These are phyloP conservation scores for Tokudaia muenninki DNA, from an alignment of 2,797 vertebrate genomes.

Conservation along the genomic window DNA sequence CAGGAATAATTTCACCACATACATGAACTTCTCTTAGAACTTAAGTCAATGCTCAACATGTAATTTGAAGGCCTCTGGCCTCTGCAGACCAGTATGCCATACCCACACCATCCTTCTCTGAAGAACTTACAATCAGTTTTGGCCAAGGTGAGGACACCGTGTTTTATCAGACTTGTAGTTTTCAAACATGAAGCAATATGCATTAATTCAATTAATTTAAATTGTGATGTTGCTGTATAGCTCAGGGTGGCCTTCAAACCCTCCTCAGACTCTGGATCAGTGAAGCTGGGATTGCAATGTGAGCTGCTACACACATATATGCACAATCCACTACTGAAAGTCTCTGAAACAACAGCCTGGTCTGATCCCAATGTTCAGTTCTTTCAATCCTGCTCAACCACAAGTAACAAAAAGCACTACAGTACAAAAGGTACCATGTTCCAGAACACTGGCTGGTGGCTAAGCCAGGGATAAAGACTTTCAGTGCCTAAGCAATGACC, in stretches of 20 bases:
- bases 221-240: not conserved
- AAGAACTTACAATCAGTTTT: not conserved
- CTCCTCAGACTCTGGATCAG: not conserved
- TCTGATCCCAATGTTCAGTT: not conserved
- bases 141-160: not conserved
- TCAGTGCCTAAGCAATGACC: not conserved
- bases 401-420: not conserved
- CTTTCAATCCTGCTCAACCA: not conserved
- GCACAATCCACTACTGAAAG: not conserved
- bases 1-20: not conserved
- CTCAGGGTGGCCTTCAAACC: not conserved
- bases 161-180: slow-evolving; percentile 29
- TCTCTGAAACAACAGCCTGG: not conserved
- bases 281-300: not conserved
- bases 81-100: not conserved
- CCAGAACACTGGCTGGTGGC: not conserved
- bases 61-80: not conserved
- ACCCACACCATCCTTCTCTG: not conserved
- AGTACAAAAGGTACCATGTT: not conserved
- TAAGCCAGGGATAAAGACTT: not conserved
- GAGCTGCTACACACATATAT: not conserved
- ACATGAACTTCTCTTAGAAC: not conserved
- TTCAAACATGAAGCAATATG: slow-evolving; percentile 38
- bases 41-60: not conserved
- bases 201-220: not conserved